Conservation (phyloP, 1,140 invertebrate species). For the Micrasema longulum region DNA sequence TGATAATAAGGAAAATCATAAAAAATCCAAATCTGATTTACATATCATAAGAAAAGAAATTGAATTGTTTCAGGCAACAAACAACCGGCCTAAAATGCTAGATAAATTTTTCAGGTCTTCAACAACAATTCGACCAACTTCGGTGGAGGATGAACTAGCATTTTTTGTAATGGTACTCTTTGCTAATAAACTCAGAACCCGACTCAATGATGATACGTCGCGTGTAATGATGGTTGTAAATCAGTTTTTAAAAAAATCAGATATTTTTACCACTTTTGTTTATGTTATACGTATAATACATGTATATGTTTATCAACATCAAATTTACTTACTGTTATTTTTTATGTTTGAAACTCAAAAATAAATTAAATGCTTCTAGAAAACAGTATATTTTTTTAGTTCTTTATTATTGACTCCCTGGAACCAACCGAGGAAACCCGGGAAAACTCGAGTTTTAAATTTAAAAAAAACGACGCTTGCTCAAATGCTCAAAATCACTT, state of each 20-base stretch:
- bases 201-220: slow-evolving; percentile 26
- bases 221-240: slow-evolving; percentile 28
- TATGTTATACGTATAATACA: slow-evolving; percentile 21
- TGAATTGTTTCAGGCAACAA: slow-evolving; percentile 28
- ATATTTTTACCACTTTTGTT: slow-evolving; percentile 21
- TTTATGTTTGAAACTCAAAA: too few species aligned
- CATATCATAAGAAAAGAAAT: slow-evolving; percentile 28
- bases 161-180: slow-evolving; percentile 34
- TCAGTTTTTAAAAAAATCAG: slow-evolving; percentile 16
- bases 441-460: too few species aligned
- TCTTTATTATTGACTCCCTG: too few species aligned
- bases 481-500: too few species aligned
- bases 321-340: too few species aligned
- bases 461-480: too few species aligned
- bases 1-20: slow-evolving; percentile 12
- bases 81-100: slow-evolving; percentile 23
- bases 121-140: slow-evolving; percentile 33
- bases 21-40: slow-evolving; percentile 3
- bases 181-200: slow-evolving; percentile 33
- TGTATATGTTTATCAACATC: neutral
- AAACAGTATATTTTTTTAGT: too few species aligned
- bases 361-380: too few species aligned
- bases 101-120: slow-evolving; percentile 29
- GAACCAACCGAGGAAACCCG: too few species aligned
- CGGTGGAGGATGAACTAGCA: slow-evolving; percentile 23